phyloP scores from a whole-genome alignment of 1,140 invertebrate genomes.

The Sycophila sp. region DNA sequence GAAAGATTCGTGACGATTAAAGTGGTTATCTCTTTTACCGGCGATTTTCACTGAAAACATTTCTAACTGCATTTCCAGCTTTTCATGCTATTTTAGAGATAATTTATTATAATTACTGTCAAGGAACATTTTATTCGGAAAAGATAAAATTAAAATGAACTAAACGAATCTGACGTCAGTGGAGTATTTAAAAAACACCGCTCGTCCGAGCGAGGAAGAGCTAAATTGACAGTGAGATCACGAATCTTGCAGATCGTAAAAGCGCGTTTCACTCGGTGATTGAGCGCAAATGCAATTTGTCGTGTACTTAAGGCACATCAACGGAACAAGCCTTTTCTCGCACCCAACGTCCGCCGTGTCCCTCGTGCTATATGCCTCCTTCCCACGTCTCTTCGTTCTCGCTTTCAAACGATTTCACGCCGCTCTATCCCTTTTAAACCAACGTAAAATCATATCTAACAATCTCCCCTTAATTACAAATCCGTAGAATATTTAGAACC shows the following conservation, averaged over 20 bases:
- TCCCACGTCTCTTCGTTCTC: neutral
- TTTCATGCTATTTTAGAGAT: too few species aligned
- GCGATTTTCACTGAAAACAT: too few species aligned
- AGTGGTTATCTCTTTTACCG: too few species aligned
- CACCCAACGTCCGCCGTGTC: neutral
- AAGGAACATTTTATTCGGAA: too few species aligned
- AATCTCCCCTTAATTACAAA: too few species aligned
- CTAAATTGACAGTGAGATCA: constrained; percentile 29
- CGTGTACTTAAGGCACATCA: constrained; percentile 14
- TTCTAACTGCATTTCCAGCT: too few species aligned
- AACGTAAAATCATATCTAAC: too few species aligned
- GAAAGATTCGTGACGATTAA: too few species aligned
- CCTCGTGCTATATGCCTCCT: neutral
- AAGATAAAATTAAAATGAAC: constrained; percentile 9
- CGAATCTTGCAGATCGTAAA: constrained; percentile 30
- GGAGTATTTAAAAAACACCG: neutral
- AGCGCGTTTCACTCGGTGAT: constrained; percentile 5
- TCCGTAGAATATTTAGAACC: too few species aligned
- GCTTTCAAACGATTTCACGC: too few species aligned
- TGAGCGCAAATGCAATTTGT: constrained; percentile 24
- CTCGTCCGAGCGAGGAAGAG: neutral
- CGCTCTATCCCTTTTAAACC: constrained; percentile 1
- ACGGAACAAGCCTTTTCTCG: constrained; percentile 28
- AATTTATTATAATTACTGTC: too few species aligned
- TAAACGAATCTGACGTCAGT: neutral